Evolutionary conservation across 2,888 invertebrate species (phyloP).

Genomic region (Ochropleura leucogaster): DNA sequence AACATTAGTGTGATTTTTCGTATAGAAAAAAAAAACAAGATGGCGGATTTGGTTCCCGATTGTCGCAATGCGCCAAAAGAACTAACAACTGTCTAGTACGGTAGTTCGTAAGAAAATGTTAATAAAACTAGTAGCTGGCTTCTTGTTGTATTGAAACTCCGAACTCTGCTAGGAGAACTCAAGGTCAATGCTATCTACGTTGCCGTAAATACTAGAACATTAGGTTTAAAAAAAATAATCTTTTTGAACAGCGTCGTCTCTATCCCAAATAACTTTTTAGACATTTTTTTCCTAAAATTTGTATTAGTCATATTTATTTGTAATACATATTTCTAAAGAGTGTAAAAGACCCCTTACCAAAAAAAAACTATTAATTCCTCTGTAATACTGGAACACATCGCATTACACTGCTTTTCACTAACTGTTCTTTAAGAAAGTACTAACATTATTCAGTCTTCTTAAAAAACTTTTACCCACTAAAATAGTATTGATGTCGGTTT

Average conservation of each 20-base stretch:
- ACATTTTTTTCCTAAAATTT: background rate
- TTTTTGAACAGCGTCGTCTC: background rate
- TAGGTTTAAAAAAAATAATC: background rate
- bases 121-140: background rate
- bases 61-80: background rate
- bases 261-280: background rate
- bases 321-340: background rate
- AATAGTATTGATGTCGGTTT: background rate
- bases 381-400: background rate
- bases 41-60: background rate
- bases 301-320: conserved; percentile 1
- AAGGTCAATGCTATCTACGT: background rate
- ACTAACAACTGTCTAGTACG: background rate
- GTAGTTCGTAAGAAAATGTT: background rate
- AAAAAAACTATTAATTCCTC: background rate
- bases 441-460: background rate
- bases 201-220: background rate
- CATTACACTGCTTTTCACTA: background rate
- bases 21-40: background rate
- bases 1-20: background rate
- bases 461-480: background rate
- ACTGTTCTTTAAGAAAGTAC: background rate
- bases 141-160: background rate
- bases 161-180: background rate
- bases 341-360: background rate